These are phyloP conservation scores for Drosophila paracracens DNA, from an alignment of 2,888 invertebrate genomes.

Conservation along the genomic window DNA sequence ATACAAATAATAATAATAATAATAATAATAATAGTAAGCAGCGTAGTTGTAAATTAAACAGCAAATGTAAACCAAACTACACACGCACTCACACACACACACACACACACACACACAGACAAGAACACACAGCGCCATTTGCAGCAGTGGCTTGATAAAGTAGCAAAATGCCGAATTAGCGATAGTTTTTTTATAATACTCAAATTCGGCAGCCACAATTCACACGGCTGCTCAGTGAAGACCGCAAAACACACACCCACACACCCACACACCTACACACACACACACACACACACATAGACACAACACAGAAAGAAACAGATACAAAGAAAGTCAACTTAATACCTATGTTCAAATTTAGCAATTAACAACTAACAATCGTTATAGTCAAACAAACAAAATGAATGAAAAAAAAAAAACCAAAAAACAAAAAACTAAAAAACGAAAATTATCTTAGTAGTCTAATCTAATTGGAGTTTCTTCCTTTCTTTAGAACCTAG, in stretches of 20 bases:
- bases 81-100: slow-evolving; percentile 37
- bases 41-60: slow-evolving; percentile 75
- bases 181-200: slow-evolving; percentile 52
- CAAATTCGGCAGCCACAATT: slow-evolving; percentile 45
- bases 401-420: slow-evolving; percentile 27
- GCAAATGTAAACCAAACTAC: slow-evolving; percentile 65
- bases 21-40: slow-evolving; percentile 72
- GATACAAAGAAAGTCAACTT: slow-evolving; percentile 62
- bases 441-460: slow-evolving; percentile 74
- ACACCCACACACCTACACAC: slow-evolving; percentile 23
- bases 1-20: slow-evolving; percentile 48
- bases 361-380: slow-evolving; percentile 73
- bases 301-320: slow-evolving; percentile 27
- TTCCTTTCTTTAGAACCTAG: slow-evolving; percentile 79
- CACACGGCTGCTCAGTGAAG: slow-evolving; percentile 52
- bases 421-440: slow-evolving; percentile 35
- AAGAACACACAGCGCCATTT: slow-evolving; percentile 46
- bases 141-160: slow-evolving; percentile 57
- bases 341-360: slow-evolving; percentile 80
- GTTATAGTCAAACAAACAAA: slow-evolving; percentile 62
- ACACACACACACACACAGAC: slow-evolving; percentile 35
- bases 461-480: slow-evolving; percentile 79
- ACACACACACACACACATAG: slow-evolving; percentile 17
- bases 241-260: slow-evolving; percentile 35
- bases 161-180: slow-evolving; percentile 44